Conservation (phyloP, 2,888 invertebrate species). For the Aquatica leii region DNA sequence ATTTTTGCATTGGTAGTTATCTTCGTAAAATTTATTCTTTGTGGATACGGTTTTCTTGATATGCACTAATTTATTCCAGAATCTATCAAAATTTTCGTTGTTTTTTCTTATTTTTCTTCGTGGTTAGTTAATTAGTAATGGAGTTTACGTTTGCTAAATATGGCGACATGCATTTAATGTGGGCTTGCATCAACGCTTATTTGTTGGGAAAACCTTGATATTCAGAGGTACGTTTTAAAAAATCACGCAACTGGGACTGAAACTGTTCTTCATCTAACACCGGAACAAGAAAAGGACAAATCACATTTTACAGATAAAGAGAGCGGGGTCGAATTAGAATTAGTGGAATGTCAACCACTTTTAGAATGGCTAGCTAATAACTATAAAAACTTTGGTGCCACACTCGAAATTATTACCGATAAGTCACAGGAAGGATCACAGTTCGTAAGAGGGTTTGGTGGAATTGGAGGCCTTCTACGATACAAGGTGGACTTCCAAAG, state of each 20-base stretch:
- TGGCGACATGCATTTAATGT: too few species aligned
- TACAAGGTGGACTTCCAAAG: slow-evolving; percentile 99
- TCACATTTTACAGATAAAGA: slow-evolving; percentile 99
- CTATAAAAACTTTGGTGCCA: slow-evolving; percentile 99
- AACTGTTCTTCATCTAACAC: slow-evolving; percentile 93
- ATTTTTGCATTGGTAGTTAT: too few species aligned
- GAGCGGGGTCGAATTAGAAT: slow-evolving; percentile 98
- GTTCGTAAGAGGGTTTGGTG: slow-evolving; percentile 99
- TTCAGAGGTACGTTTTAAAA: slow-evolving; percentile 95
- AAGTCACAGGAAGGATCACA: slow-evolving; percentile 99
- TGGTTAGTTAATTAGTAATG: too few species aligned
- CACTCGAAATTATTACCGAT: slow-evolving; percentile 99
- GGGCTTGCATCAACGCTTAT: too few species aligned
- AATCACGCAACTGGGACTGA: slow-evolving; percentile 89
- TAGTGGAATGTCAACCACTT: slow-evolving; percentile 96
- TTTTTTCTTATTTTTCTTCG: too few species aligned
- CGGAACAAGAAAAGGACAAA: slow-evolving; percentile 99
- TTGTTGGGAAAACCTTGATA: slow-evolving; percentile 99
- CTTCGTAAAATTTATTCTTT: too few species aligned
- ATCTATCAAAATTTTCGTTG: too few species aligned
- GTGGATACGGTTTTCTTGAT: too few species aligned
- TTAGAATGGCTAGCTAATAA: slow-evolving; percentile 99
- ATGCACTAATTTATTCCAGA: too few species aligned
- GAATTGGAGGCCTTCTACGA: slow-evolving; percentile 97
- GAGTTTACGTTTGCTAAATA: too few species aligned